A percentile compares a stretch with the other conserved stretches of the same genome.
These are phyloP conservation scores for Catalaphyllia jardinei DNA, from an alignment of 64 coral and sea anemone species.

Conservation along the genomic window DNA sequence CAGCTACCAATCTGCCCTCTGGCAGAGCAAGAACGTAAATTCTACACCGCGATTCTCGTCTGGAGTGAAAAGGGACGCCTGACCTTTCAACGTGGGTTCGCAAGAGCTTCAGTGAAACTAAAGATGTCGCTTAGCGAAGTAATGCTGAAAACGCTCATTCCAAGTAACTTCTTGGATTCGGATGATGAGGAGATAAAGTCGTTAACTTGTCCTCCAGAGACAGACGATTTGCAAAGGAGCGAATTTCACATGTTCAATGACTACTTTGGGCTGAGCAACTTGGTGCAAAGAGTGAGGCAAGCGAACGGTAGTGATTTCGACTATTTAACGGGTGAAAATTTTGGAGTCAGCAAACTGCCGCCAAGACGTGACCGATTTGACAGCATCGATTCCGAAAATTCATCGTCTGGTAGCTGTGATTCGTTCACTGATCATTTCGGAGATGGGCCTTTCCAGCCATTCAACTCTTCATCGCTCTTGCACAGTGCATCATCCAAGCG, in stretches of 20 bases:
- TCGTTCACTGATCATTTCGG: slow-evolving; percentile 98
- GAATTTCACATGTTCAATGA: slow-evolving; percentile 99
- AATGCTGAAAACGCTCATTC: slow-evolving; percentile 99
- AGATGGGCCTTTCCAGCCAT: slow-evolving; percentile 94
- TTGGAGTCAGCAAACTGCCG: slow-evolving; percentile 91
- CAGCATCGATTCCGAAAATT: slow-evolving; percentile 99
- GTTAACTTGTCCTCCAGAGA: slow-evolving; percentile 96
- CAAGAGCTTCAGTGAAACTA: slow-evolving; percentile 13
- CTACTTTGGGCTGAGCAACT: slow-evolving; percentile 98
- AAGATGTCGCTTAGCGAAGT: slow-evolving; percentile 99
- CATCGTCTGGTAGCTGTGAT: slow-evolving; percentile 99
- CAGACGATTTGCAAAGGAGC: slow-evolving; percentile 87
- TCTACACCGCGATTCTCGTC: slow-evolving; percentile 62
- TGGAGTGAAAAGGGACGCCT: slow-evolving; percentile 45
- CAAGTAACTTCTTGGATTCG: slow-evolving; percentile 99
- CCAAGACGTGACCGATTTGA: slow-evolving; percentile 99
- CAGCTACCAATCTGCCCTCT: slow-evolving; percentile 63
- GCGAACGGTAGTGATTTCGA: slow-evolving; percentile 86
- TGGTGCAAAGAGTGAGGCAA: slow-evolving; percentile 97
- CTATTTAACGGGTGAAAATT: slow-evolving; percentile 89
- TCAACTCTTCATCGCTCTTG: slow-evolving; percentile 85
- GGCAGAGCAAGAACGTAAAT: slow-evolving; percentile 62
- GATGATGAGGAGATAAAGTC: slow-evolving; percentile 99
- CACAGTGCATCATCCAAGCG: slow-evolving; percentile 80
- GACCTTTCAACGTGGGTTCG: slow-evolving; percentile 57